Percentiles rank a stretch among this genome's conserved stretches.
phyloP scores from a whole-genome alignment of 2,113 vertebrate genomes.

The Paradoxurus hermaphroditus region DNA sequence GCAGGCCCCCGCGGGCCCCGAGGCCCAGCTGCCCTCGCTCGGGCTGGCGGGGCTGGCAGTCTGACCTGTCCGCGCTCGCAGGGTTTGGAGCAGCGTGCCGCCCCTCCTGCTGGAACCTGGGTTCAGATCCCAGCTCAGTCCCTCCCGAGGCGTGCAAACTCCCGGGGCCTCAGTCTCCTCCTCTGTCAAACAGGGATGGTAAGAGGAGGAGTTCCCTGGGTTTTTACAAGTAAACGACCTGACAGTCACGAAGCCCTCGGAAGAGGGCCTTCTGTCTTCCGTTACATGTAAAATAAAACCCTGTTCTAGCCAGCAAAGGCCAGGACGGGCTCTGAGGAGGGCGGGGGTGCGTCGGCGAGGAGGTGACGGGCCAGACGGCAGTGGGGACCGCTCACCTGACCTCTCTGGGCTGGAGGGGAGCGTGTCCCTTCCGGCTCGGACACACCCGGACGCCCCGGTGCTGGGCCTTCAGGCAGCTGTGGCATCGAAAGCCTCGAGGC shows the following conservation, averaged over 20 bases:
- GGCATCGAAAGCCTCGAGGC: not conserved
- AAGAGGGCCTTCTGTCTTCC: not conserved
- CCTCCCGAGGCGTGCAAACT: not conserved
- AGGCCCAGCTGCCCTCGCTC: not conserved
- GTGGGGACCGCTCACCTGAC: fast-evolving
- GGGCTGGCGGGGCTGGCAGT: too few species aligned
- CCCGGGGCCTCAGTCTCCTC: not conserved
- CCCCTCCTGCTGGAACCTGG: not conserved
- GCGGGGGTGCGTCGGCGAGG: fast-evolving
- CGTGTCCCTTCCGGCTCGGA: not conserved
- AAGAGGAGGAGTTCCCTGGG: not conserved
- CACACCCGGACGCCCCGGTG: not conserved
- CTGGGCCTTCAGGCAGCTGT: not conserved
- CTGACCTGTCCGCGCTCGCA: not conserved
- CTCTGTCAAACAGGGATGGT: not conserved
- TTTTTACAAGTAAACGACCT: not conserved
- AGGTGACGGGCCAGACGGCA: not conserved
- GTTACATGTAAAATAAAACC: not conserved
- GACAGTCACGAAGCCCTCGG: not conserved
- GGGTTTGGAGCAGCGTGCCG: too few species aligned
- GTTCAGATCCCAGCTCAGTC: not conserved
- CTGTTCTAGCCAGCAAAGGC: not conserved
- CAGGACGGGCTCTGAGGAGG: not conserved
- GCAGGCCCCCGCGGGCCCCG: not conserved
- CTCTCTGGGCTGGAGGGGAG: not conserved